Conservation (phyloP, 2,888 invertebrate species). For the Agonopterix alstromeriana region DNA sequence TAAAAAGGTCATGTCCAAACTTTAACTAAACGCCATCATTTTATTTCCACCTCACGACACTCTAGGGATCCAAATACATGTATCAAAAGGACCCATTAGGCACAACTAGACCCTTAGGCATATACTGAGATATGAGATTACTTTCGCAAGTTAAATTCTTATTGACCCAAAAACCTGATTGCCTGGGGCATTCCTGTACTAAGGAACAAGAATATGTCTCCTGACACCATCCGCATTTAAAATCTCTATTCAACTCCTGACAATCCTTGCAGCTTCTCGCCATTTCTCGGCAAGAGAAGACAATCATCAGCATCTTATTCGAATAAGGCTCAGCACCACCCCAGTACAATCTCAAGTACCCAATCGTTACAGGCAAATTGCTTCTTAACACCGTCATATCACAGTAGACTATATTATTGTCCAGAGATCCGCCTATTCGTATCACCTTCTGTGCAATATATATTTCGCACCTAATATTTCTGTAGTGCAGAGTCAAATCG, state of each 20-base stretch:
- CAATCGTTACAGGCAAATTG: slow-evolving; percentile 14
- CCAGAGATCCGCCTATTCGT: slow-evolving; percentile 12
- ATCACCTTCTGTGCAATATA: slow-evolving; percentile 15
- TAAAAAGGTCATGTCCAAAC: no score
- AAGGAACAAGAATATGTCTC: slow-evolving; percentile 18
- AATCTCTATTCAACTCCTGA: slow-evolving; percentile 20
- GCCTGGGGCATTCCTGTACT: slow-evolving; percentile 24
- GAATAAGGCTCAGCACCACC: slow-evolving; percentile 33
- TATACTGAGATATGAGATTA: no score
- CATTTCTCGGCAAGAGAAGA: slow-evolving; percentile 26
- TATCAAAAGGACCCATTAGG: neutral
- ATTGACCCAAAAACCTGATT: slow-evolving; percentile 14
- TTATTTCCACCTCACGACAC: no score
- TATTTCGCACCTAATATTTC: slow-evolving; percentile 24
- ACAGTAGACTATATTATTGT: slow-evolving; percentile 12
- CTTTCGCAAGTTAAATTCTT: slow-evolving; percentile 8
- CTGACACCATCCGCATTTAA: slow-evolving; percentile 29
- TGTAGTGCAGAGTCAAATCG: slow-evolving; percentile 27
- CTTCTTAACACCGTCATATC: slow-evolving; percentile 12
- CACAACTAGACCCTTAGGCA: no score
- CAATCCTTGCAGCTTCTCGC: slow-evolving; percentile 21
- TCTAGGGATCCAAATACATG: no score
- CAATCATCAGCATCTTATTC: slow-evolving; percentile 26
- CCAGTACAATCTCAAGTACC: slow-evolving; percentile 24
- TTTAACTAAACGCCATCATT: no score